These are phyloP conservation scores for Hirtodrosophila confusa DNA, from an alignment of 2,888 invertebrate genomes.

Conservation along the genomic window DNA sequence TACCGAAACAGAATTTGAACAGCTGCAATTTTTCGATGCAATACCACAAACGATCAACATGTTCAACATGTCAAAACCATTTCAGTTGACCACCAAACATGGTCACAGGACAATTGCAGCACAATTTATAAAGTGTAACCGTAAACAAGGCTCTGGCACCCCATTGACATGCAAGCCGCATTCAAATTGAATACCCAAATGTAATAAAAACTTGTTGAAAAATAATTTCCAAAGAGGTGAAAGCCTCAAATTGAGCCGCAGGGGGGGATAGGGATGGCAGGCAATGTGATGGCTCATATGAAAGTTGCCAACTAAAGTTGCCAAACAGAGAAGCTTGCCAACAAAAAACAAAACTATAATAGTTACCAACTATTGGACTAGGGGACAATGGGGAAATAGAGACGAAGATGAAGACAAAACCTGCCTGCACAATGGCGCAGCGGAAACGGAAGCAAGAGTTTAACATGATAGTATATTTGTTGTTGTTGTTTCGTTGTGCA, in stretches of 20 bases:
- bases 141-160: slow-evolving; percentile 15
- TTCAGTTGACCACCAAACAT: slow-evolving; percentile 23
- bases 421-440: slow-evolving; percentile 76
- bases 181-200: slow-evolving; percentile 42
- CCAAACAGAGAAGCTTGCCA: slow-evolving; percentile 41
- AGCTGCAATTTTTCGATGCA: too few species aligned
- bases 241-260: slow-evolving; percentile 20
- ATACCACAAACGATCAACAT: slow-evolving; percentile 3
- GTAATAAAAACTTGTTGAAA: slow-evolving; percentile 51
- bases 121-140: slow-evolving; percentile 11
- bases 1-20: too few species aligned
- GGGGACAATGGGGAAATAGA: background rate
- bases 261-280: background rate
- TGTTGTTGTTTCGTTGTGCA: slow-evolving; percentile 16
- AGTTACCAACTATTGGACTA: slow-evolving; percentile 6
- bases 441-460: slow-evolving; percentile 78
- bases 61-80: slow-evolving; percentile 7
- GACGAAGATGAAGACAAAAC: slow-evolving; percentile 34
- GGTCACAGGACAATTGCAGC: slow-evolving; percentile 25
- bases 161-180: slow-evolving; percentile 41
- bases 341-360: slow-evolving; percentile 21
- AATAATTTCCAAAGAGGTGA: slow-evolving; percentile 32
- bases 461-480: slow-evolving; percentile 44
- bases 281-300: background rate
- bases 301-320: slow-evolving; percentile 38